These are phyloP conservation scores for Ochotona princeps DNA, from an alignment of 2,113 vertebrate genomes.

Conservation along the genomic window DNA sequence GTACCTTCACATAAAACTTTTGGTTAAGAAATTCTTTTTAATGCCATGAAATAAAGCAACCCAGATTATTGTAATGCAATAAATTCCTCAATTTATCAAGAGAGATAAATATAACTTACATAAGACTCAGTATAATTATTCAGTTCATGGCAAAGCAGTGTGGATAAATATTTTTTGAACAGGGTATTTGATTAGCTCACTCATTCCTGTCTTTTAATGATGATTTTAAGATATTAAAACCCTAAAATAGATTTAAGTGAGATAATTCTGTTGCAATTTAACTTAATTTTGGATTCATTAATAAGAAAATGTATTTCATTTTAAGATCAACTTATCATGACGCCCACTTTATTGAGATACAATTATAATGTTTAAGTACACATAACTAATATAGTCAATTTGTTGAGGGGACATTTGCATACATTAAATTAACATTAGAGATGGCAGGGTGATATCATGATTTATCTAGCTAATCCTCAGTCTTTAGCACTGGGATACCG, in stretches of 20 bases:
- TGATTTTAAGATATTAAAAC: constrained; percentile 44
- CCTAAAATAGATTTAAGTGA: constrained; percentile 14
- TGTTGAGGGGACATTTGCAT: neutral
- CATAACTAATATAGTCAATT: neutral
- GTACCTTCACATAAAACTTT: constrained; percentile 32
- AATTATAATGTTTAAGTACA: neutral
- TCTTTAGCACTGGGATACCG: too few relatives aligned
- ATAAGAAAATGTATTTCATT: constrained; percentile 11
- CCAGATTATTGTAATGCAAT: constrained; percentile 7
- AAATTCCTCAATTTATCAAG: constrained; percentile 52
- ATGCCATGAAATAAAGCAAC: constrained; percentile 7
- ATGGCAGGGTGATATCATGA: too few relatives aligned
- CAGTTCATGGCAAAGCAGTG: constrained; percentile 55
- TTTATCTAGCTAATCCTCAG: too few relatives aligned
- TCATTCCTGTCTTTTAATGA: constrained; percentile 47
- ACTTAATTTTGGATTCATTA: constrained; percentile 55
- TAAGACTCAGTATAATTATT: neutral
- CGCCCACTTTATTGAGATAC: neutral
- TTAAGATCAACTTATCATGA: constrained; percentile 17
- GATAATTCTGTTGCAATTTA: neutral
- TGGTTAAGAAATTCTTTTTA: constrained; percentile 41
- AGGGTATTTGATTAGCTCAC: neutral
- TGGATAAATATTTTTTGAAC: constrained; percentile 10
- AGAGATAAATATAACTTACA: neutral
- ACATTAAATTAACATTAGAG: neutral